phyloP scores from a whole-genome alignment of 2,888 invertebrate genomes.

The Craniophora ligustri region DNA sequence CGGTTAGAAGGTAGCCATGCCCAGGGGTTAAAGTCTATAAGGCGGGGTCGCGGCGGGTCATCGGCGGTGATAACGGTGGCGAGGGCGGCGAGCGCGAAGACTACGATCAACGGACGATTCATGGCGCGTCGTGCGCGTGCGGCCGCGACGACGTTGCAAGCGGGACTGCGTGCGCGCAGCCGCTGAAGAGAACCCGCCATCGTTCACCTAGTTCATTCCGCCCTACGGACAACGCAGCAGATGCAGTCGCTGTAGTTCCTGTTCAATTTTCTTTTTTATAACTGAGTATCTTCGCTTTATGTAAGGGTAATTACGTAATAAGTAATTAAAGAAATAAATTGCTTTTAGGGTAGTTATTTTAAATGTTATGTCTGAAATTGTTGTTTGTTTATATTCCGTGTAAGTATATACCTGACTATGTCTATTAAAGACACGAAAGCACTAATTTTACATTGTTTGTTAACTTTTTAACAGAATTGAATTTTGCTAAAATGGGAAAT shows the following conservation, averaged over 20 bases:
- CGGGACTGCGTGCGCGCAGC: constrained; percentile 83
- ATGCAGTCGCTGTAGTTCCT: constrained; percentile 63
- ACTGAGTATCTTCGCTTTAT: constrained; percentile 30
- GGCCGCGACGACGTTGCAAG: constrained; percentile 82
- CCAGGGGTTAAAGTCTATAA: constrained; percentile 85
- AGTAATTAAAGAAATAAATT: constrained; percentile 23
- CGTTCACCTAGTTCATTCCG: constrained; percentile 74
- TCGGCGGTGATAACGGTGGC: constrained; percentile 65
- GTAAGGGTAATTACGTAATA: constrained; percentile 36
- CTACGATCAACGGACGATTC: constrained; percentile 75
- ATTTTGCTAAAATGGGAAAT: not conserved
- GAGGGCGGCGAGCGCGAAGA: constrained; percentile 80
- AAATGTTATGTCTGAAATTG: constrained; percentile 10
- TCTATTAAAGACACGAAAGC: not conserved
- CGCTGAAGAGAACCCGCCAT: constrained; percentile 66
- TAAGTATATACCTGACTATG: not conserved
- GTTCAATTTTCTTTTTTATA: constrained; percentile 54
- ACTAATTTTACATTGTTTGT: not conserved
- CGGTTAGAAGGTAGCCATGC: constrained; percentile 82
- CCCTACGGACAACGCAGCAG: constrained; percentile 70
- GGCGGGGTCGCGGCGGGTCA: constrained; percentile 79
- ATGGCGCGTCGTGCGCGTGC: constrained; percentile 83
- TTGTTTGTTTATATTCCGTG: constrained; percentile 1
- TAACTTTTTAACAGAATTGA: not conserved
- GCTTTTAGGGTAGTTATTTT: constrained; percentile 13